Evolutionary conservation across 2,888 invertebrate genomes (phyloP), one percentile per base, ranked within the genome.

Genomic region (Tribolium freemani): DNA sequence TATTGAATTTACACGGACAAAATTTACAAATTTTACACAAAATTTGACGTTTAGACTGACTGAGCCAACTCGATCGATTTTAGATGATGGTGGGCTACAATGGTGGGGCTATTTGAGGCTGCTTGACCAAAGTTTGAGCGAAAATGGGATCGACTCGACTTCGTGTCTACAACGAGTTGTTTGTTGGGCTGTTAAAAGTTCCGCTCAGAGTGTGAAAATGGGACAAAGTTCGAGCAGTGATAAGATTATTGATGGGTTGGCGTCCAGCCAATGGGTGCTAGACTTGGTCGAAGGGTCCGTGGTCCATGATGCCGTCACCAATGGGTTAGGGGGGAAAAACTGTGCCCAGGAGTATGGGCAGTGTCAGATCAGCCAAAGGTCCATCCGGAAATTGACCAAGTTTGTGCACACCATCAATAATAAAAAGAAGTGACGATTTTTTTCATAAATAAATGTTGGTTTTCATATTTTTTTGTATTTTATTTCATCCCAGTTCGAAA

Each of bases 81-180:
- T 26, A 78, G 78, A 71, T 66, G 74, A 76, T 20, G 75, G 13
- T 20, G 75, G 13, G 3, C 26, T 16, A 10, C 21, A 69, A 8
- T 69, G 54, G 53, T 77, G 75, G 78, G 48, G 16, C 10, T 75
- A 75, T 8, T 81, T 90, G 76, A 83, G 86, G 6, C 85, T 86
- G 20, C 80, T 92, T 30, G 91, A 92, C 74, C 87, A 88, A 50
- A 86, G 88, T 8, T 81, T 92, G 53, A 86, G 87, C 0, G 88
- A 88, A 70, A 88, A 90, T 73, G 88, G 91, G 53, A 88, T 92
- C 13, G 90, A 92, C 80, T 86, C 91, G 1, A 88, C 90, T 0
- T 88, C 89, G 0, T 92, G 92, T 77, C 87, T 90, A 75, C 92
- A 92, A 82, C 87, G 90, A 66, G 87, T 88, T 3, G 87, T 91